Percentiles rank a stretch among this genome's conserved stretches.
Conservation (phyloP, 2,797 vertebrate species). For the Telmatherina bonti region DNA sequence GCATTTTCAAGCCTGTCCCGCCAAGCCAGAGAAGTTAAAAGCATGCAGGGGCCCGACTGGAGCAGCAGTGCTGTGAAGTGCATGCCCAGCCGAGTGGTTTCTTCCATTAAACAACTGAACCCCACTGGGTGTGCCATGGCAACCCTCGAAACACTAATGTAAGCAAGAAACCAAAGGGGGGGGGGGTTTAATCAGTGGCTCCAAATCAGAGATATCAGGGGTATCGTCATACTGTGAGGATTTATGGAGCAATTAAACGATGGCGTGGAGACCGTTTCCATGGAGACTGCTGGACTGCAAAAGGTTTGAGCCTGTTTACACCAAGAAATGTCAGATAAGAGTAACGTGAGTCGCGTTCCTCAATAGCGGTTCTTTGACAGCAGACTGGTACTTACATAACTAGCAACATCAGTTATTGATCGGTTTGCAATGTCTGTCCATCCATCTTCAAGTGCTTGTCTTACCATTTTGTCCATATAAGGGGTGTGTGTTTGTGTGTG, state of each 20-base stretch:
- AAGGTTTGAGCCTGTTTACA: constrained; percentile 6
- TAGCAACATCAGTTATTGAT: too few species aligned
- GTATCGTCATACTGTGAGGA: constrained; percentile 25
- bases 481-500: too few species aligned
- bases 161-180: constrained; percentile 54
- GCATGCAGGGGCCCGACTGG: constrained; percentile 20
- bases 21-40: constrained; percentile 36
- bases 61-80: constrained; percentile 51
- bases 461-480: too few species aligned
- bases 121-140: constrained; percentile 58
- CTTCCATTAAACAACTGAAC: constrained; percentile 58
- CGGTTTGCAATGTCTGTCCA: too few species aligned
- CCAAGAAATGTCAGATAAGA: constrained; percentile 9
- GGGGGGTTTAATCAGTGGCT: constrained; percentile 51
- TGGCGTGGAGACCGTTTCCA: constrained; percentile 44
- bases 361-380: too few species aligned
- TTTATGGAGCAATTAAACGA: constrained; percentile 56
- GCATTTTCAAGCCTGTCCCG: constrained; percentile 19
- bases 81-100: constrained; percentile 44
- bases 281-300: constrained; percentile 31
- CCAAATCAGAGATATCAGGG: constrained; percentile 40
- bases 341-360: not conserved
- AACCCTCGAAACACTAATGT: constrained; percentile 50
- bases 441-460: too few species aligned
- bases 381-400: too few species aligned